Conservation (phyloP, 2,888 invertebrate species). For the Selenia dentaria region DNA sequence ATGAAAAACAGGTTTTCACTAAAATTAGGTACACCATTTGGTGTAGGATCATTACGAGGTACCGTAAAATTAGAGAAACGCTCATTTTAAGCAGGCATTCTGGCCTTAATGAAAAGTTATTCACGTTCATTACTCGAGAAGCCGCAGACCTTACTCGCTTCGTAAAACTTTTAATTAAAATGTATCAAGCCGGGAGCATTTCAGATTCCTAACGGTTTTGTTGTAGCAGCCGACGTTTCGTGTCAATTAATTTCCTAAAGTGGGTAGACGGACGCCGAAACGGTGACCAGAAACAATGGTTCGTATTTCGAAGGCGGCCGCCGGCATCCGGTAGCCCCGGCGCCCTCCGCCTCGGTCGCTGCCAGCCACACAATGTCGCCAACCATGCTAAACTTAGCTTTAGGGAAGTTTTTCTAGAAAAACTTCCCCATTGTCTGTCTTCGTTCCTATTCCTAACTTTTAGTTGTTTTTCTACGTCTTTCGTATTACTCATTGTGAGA, state of each 20-base stretch:
- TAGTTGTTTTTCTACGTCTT: constrained; percentile 59
- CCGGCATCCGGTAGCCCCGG: constrained; percentile 51
- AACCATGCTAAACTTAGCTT: constrained; percentile 61
- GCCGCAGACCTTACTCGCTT: constrained; percentile 60
- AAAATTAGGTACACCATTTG: too few species aligned
- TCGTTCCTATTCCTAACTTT: constrained; percentile 66
- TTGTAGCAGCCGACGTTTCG: constrained; percentile 63
- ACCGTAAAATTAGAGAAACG: constrained; percentile 39
- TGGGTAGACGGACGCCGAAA: constrained; percentile 63
- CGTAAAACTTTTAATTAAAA: constrained; percentile 79
- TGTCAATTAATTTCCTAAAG: constrained; percentile 78
- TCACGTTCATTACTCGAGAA: constrained; percentile 53
- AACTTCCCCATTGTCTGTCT: constrained; percentile 64
- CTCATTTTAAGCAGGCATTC: constrained; percentile 40
- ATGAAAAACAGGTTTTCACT: constrained; percentile 1
- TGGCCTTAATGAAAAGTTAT: constrained; percentile 52
- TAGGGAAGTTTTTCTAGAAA: too few species aligned
- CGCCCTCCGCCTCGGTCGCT: constrained; percentile 54
- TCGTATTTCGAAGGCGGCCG: constrained; percentile 58
- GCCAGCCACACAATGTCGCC: constrained; percentile 67
- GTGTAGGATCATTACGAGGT: constrained; percentile 24
- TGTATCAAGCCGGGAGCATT: constrained; percentile 65
- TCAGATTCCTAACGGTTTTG: constrained; percentile 64
- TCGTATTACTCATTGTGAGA: constrained; percentile 45
- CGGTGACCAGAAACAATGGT: constrained; percentile 67